phyloP scores from a whole-genome alignment of 1,140 invertebrate species.

The Goniozus legneri region DNA sequence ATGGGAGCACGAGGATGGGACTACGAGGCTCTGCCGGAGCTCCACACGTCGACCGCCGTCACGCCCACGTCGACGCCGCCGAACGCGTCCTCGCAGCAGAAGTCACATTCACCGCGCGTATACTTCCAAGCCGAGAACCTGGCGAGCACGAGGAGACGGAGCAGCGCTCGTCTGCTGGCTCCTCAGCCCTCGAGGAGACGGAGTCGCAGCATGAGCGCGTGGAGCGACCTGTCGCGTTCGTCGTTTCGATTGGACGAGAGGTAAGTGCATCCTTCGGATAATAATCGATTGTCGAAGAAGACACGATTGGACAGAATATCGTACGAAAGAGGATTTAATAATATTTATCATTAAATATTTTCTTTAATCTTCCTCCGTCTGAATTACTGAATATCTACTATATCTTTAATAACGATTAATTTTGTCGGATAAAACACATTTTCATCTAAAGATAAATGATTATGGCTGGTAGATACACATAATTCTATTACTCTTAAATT shows the following conservation, averaged over 20 bases:
- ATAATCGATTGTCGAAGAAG: too few relatives aligned
- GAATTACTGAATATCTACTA: too few relatives aligned
- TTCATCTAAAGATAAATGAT: too few relatives aligned
- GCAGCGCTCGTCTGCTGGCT: conserved; percentile 51
- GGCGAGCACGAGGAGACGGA: conserved; percentile 58
- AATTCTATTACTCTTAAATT: too few relatives aligned
- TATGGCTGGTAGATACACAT: too few relatives aligned
- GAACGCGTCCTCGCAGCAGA: conserved; percentile 29
- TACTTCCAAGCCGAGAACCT: conserved; percentile 69
- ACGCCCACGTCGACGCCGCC: conserved; percentile 48
- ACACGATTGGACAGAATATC: too few relatives aligned
- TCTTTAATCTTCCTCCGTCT: too few relatives aligned
- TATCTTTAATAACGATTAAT: too few relatives aligned
- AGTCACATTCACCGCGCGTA: conserved; percentile 55
- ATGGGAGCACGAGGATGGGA: conserved; percentile 53
- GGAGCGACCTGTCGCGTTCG: conserved; percentile 77
- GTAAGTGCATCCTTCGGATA: too few relatives aligned
- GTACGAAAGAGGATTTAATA: too few relatives aligned
- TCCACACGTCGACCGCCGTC: conserved; percentile 36
- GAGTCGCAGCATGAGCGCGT: conserved; percentile 76
- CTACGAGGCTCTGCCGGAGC: conserved; percentile 58
- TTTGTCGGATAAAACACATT: too few relatives aligned
- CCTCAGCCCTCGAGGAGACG: conserved; percentile 53
- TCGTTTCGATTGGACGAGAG: conserved; percentile 78
- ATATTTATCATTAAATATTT: too few relatives aligned